phyloP scores from a whole-genome alignment of 2,113 vertebrate genomes.

The Alouatta palliata region DNA sequence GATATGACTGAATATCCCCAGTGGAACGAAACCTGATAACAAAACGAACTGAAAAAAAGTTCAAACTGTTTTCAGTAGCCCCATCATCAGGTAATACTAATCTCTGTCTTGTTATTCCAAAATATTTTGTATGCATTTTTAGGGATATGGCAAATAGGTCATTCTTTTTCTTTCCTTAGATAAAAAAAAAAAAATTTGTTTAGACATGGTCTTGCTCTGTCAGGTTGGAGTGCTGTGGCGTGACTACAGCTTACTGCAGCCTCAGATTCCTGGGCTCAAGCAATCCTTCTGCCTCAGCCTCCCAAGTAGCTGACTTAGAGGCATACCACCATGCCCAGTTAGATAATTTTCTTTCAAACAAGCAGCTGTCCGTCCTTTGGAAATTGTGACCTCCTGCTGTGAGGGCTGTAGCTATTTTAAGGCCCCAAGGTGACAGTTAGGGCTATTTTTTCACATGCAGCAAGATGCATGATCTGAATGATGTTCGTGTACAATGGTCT shows the following conservation, averaged over 20 bases:
- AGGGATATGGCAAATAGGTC: not conserved
- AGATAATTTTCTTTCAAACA: not conserved
- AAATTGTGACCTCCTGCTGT: not conserved
- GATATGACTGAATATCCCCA: not conserved
- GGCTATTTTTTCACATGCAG: rapidly evolving
- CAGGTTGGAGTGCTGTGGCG: no score
- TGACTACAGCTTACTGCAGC: no score
- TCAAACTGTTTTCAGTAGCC: not conserved
- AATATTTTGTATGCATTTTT: not conserved
- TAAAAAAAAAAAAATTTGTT: no score
- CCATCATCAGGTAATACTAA: not conserved
- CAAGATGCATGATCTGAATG: not conserved
- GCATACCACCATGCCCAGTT: no score
- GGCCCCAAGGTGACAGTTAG: not conserved
- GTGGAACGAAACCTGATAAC: not conserved
- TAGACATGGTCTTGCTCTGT: no score
- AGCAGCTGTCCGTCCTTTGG: not conserved
- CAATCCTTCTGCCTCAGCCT: no score
- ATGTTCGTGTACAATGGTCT: no score
- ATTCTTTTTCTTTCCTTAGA: not conserved
- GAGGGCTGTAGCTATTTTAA: not conserved
- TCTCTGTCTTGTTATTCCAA: no score
- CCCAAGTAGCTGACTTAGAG: no score
- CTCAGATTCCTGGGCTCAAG: no score
- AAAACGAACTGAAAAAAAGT: not conserved